phyloP scores from a whole-genome alignment of 2,888 invertebrate genomes.

The Campopleginae sp. region DNA sequence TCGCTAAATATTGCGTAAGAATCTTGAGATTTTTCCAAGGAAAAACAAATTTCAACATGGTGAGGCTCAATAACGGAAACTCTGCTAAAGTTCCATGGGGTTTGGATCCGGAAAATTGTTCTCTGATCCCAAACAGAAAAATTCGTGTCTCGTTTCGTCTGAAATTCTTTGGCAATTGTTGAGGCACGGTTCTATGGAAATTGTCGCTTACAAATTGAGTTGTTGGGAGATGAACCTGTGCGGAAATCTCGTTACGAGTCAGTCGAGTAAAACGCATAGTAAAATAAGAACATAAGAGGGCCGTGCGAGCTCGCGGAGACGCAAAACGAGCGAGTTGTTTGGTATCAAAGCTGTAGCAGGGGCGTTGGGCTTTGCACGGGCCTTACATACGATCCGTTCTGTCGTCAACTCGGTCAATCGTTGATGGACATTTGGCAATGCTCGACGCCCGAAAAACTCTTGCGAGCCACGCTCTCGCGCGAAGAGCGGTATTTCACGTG shows the following conservation, averaged over 20 bases:
- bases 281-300: neutral
- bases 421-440: constrained; percentile 70
- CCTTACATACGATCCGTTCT: constrained; percentile 64
- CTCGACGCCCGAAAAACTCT: constrained; percentile 42
- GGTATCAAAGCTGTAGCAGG: constrained; percentile 40
- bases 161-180: no score
- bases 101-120: no score
- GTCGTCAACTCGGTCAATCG: constrained; percentile 72
- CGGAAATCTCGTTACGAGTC: constrained; percentile 20
- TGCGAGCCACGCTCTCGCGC: constrained; percentile 28
- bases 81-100: no score
- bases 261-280: constrained; percentile 2
- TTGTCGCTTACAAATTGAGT: neutral
- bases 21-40: no score
- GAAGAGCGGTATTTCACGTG: constrained; percentile 67
- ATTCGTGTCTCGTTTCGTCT: no score
- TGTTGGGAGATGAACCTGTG: constrained; percentile 46
- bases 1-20: no score
- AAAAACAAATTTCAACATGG: no score
- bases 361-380: constrained; percentile 26
- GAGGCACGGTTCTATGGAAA: no score
- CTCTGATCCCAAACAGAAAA: no score
- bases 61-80: neutral
- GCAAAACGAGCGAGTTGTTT: neutral
- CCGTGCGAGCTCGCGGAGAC: constrained; percentile 3